Base-by-base conservation (phyloP, 2,797 vertebrate genomes). In the Tinamus major region DNA sequence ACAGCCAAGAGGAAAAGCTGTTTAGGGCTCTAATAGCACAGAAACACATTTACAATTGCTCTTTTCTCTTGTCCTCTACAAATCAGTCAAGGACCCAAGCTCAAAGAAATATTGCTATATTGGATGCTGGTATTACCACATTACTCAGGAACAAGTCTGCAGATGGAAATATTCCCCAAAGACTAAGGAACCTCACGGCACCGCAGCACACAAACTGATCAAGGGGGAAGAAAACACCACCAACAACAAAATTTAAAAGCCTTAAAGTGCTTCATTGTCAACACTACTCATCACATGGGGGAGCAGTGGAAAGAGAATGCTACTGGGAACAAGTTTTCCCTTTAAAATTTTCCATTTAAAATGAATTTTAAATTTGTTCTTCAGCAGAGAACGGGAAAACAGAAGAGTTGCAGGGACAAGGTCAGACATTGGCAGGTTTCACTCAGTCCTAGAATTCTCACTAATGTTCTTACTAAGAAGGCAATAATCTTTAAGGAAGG, bases 21-120 rank as follows among this genome's bases (percentile, higher is more conserved):
- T 82, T 90, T 31, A 84, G 77, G 68, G 55, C 65, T 86, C 46
- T 85, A 77, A 76, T 41, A 94, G 75, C 56, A 87, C 72, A 87
- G 70, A 92, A 87, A 76, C 49, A 75, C 63, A 87, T 93, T 92
- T 92, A 55, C 69, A 89, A 90, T 42, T 31, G 20, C 79, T 87
- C 75, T 88, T 84, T 90, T 84, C 71, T 69, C 90, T 94, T 91
- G 81, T 92, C 87, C 84, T 95, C 87, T 79, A 90, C 61, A 85
- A 85, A 92, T 83, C 94, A 91, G 76, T 80, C 83, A 89, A 92
- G 67, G 79, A 93, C 53, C 56, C 17, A 59, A 55, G 79, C 70
- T 83, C 80, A 70, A 92, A 69, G 79, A 89, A 93, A 83, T 55
- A 80, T 51, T 29, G 61, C 39, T 81, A 64, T 93, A 92, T 2